Percentiles rank a stretch among this genome's conserved stretches.
phyloP scores from a whole-genome alignment of 1,140 invertebrate species.

The Diorhabda elongata region DNA sequence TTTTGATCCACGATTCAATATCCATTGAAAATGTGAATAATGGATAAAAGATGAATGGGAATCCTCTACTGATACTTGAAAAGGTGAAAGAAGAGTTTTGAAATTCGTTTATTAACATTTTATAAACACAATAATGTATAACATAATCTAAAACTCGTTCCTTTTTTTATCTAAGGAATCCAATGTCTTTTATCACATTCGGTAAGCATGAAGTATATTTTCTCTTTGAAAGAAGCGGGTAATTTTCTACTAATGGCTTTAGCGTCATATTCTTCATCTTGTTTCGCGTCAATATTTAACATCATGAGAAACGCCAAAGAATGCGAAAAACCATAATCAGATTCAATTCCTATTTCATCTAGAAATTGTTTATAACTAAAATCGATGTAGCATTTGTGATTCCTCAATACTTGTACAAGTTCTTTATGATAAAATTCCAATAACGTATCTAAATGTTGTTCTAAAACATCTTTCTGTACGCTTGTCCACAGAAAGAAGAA shows the following conservation, averaged over 20 bases:
- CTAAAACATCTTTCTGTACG: slow-evolving; percentile 43
- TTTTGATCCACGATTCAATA: no score
- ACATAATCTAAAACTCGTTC: no score
- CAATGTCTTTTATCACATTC: slow-evolving; percentile 6
- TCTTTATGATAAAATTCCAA: slow-evolving; percentile 51
- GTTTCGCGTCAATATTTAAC: not conserved
- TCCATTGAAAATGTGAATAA: no score
- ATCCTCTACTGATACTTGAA: no score
- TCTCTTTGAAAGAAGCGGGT: not conserved
- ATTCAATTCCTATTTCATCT: slow-evolving; percentile 22
- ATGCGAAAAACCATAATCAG: slow-evolving; percentile 14
- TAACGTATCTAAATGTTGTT: slow-evolving; percentile 47
- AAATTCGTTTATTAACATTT: no score
- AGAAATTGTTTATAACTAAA: slow-evolving; percentile 18
- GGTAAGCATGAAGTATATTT: not conserved
- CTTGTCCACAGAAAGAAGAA: slow-evolving; percentile 55
- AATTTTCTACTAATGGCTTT: not conserved
- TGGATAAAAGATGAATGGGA: no score
- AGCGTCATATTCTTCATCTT: not conserved
- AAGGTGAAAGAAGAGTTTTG: no score
- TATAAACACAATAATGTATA: no score
- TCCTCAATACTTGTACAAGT: slow-evolving; percentile 43
- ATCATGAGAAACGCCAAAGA: not conserved
- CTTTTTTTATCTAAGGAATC: not conserved
- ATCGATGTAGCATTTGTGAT: slow-evolving; percentile 26